Evolutionary conservation across 2,888 invertebrate genomes (phyloP).

Genomic region (Mayetiola destructor): DNA sequence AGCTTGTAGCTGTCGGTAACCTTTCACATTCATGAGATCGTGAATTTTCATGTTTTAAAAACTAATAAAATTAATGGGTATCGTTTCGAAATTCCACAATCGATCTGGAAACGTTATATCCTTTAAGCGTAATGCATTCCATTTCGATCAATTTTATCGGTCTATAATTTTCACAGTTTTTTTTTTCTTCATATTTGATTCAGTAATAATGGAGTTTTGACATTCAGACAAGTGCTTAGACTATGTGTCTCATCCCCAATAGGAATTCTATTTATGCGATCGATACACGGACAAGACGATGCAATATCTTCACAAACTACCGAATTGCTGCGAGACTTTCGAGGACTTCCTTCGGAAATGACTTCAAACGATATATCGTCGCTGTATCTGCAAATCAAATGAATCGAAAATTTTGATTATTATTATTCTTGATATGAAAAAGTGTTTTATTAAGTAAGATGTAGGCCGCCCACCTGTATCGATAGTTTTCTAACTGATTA

Average conservation of each 20-base stretch:
- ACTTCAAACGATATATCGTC: constrained; percentile 34
- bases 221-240: constrained; percentile 29
- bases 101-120: too few species aligned
- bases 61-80: too few species aligned
- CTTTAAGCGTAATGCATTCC: too few species aligned
- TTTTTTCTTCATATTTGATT: too few species aligned
- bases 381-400: constrained; percentile 22
- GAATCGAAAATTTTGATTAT: not conserved
- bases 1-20: too few species aligned
- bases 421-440: not conserved
- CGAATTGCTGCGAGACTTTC: constrained; percentile 31
- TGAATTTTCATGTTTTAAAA: too few species aligned
- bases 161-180: too few species aligned
- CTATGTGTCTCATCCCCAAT: constrained; percentile 24
- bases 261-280: constrained; percentile 21
- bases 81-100: too few species aligned
- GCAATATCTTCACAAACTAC: constrained; percentile 28
- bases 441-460: not conserved
- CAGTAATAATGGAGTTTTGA: constrained; percentile 30
- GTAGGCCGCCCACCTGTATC: constrained; percentile 30
- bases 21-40: too few species aligned
- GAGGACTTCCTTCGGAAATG: constrained; percentile 27
- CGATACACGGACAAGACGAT: constrained; percentile 30
- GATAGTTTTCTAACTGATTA: constrained; percentile 41
- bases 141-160: too few species aligned